phyloP scores from a whole-genome alignment of 2,113 vertebrate species.

The Scomber scombrus region DNA sequence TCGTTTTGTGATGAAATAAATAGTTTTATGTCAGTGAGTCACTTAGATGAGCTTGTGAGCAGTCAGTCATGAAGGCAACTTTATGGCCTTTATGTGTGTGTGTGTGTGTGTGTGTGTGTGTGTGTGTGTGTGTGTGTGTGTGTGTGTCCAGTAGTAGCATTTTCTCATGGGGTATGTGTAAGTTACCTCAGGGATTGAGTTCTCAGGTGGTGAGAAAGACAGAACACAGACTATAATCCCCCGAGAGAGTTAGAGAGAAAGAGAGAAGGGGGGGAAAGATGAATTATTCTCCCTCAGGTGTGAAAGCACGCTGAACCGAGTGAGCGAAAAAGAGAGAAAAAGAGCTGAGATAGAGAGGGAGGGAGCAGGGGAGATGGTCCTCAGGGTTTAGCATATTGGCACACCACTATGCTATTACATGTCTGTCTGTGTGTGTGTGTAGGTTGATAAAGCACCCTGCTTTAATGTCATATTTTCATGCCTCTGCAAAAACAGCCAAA shows the following conservation, averaged over 20 bases:
- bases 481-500: slow-evolving; percentile 34
- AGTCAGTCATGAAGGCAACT: slow-evolving; percentile 38
- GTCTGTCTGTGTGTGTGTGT: slow-evolving; percentile 1
- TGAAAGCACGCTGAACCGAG: slow-evolving; percentile 40
- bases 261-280: slow-evolving; percentile 11
- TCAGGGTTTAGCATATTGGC: slow-evolving; percentile 30
- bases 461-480: slow-evolving; percentile 33
- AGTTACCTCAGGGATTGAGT: slow-evolving; percentile 51
- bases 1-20: neutral
- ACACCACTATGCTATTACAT: slow-evolving; percentile 15
- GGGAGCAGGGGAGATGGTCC: slow-evolving; percentile 22
- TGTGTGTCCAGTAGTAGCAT: slow-evolving; percentile 16
- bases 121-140: slow-evolving; percentile 9
- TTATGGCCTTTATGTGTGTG: slow-evolving; percentile 1
- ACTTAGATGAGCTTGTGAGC: slow-evolving; percentile 20
- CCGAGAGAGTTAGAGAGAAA: slow-evolving; percentile 4
- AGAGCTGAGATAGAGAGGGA: neutral
- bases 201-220: slow-evolving; percentile 63
- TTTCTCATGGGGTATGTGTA: slow-evolving; percentile 31
- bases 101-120: slow-evolving; percentile 2
- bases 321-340: slow-evolving; percentile 22
- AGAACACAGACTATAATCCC: slow-evolving; percentile 37
- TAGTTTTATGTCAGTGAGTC: slow-evolving; percentile 6
- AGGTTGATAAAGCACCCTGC: slow-evolving; percentile 9
- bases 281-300: slow-evolving; percentile 55